These are phyloP conservation scores for Cryptotis parvus DNA, from an alignment of 2,113 vertebrate species.

Conservation along the genomic window DNA sequence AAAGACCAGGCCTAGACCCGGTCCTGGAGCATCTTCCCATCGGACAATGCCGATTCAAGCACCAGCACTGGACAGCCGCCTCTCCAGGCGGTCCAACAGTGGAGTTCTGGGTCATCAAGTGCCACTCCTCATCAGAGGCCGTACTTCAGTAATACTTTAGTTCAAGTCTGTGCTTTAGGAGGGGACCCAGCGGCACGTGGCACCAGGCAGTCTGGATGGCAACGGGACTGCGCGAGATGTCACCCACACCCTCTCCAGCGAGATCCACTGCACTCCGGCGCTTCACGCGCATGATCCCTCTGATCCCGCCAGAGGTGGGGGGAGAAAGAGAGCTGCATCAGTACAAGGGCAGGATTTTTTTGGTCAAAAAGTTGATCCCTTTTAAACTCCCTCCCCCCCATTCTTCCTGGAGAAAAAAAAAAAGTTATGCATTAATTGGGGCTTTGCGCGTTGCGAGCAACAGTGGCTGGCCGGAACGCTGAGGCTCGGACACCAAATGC, in stretches of 20 bases:
- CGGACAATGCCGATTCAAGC: conserved; percentile 72
- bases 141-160: conserved; percentile 87
- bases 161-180: conserved; percentile 88
- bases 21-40: conserved; percentile 91
- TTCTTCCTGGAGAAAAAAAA: conserved; percentile 62
- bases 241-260: conserved; percentile 52
- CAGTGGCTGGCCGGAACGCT: conserved; percentile 71
- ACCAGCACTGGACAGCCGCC: conserved; percentile 82
- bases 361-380: conserved; percentile 84
- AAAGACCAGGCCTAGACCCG: conserved; percentile 73
- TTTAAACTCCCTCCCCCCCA: conserved; percentile 77
- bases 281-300: conserved; percentile 82
- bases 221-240: conserved; percentile 64
- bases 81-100: conserved; percentile 74
- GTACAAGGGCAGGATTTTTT: conserved; percentile 87
- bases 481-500: conserved; percentile 73
- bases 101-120: conserved; percentile 83
- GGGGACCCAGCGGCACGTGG: conserved; percentile 82
- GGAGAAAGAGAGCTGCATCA: conserved; percentile 84
- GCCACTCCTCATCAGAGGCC: conserved; percentile 87
- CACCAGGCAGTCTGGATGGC: conserved; percentile 80
- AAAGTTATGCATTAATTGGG: conserved; percentile 66
- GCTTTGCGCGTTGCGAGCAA: conserved; percentile 85
- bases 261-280: conserved; percentile 77
- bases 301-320: conserved; percentile 80